These are phyloP conservation scores for Spea hammondii DNA, from an alignment of 2,797 vertebrate species.

Conservation along the genomic window DNA sequence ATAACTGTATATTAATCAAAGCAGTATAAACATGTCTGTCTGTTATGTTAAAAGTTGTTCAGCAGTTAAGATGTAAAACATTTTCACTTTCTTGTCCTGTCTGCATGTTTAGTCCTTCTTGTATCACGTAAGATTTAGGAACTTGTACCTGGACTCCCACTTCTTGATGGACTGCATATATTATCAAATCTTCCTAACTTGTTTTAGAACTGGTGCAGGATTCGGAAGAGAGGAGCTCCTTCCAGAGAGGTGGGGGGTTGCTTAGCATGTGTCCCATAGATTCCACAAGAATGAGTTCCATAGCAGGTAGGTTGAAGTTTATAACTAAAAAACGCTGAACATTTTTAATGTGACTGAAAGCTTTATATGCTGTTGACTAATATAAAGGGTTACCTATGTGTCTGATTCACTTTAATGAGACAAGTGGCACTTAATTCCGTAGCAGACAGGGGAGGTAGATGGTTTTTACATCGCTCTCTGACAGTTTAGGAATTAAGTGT, in stretches of 20 bases:
- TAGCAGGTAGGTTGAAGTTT: neutral
- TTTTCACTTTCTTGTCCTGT: too few relatives aligned
- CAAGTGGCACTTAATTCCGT: neutral
- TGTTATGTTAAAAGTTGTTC: neutral
- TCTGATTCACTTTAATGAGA: neutral
- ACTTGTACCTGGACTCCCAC: too few relatives aligned
- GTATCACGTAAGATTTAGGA: too few relatives aligned
- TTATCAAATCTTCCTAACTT: neutral
- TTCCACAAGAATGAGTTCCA: neutral
- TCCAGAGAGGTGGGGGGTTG: neutral
- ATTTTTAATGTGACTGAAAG: neutral
- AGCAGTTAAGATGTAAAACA: neutral
- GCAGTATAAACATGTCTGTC: neutral
- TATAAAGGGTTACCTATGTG: neutral
- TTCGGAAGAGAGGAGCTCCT: neutral
- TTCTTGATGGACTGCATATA: neutral
- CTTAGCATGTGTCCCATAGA: slow-evolving; percentile 1
- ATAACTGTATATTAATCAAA: neutral
- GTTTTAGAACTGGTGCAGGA: slow-evolving; percentile 6
- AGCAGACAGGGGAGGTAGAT: too few relatives aligned
- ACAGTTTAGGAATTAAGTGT: neutral
- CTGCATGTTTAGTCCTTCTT: too few relatives aligned
- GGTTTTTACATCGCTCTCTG: neutral
- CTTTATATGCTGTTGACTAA: neutral
- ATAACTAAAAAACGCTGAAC: neutral